Conservation (phyloP, 1,140 invertebrate species). For the Magallana angulata region DNA sequence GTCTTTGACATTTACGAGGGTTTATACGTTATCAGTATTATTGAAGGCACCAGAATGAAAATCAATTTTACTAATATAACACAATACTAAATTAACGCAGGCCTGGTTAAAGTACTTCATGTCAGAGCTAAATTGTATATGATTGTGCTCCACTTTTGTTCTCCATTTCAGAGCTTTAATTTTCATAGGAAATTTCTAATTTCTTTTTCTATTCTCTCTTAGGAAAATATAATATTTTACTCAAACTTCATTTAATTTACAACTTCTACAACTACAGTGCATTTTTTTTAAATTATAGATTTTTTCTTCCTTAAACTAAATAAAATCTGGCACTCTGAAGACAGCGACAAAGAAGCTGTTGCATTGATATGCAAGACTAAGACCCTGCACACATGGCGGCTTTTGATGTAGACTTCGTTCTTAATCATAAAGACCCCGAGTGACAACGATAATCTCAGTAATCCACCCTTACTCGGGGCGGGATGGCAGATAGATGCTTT, state of each 20-base stretch:
- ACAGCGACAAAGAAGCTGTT: no score
- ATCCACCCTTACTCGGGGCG: neutral
- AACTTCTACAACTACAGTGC: no score
- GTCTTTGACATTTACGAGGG: conserved; percentile 30
- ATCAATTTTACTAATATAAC: conserved; percentile 37
- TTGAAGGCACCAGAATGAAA: neutral
- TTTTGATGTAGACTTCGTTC: neutral
- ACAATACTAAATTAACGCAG: conserved; percentile 18
- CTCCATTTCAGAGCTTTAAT: no score
- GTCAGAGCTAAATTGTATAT: neutral
- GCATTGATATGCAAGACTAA: no score
- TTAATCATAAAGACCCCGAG: neutral
- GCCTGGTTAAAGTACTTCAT: neutral
- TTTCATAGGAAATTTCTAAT: no score
- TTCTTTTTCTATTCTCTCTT: no score
- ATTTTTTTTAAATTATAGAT: no score
- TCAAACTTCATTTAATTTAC: no score
- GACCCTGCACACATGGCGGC: no score
- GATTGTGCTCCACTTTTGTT: neutral
- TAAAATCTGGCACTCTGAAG: no score
- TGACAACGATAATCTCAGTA: neutral
- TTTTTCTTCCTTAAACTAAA: no score
- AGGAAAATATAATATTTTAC: no score
- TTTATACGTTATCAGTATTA: conserved; percentile 35
- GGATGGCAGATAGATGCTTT: neutral